phyloP scores from a whole-genome alignment of 1,140 invertebrate species.

The Nylanderia fulva region DNA sequence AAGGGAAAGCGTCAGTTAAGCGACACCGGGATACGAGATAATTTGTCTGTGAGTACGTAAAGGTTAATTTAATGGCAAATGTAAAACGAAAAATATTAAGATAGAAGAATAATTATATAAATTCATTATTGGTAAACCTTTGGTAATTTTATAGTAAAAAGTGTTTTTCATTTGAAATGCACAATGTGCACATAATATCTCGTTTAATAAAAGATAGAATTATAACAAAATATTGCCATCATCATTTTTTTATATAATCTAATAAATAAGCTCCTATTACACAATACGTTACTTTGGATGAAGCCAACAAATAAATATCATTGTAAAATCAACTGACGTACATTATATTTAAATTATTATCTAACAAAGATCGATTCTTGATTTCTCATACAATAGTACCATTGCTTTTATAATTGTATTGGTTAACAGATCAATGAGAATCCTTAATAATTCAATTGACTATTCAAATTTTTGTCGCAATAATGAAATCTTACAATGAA shows the following conservation, averaged over 20 bases:
- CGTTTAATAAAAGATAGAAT: conserved; percentile 9
- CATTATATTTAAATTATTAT: conserved; percentile 40
- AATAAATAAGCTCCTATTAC: conserved; percentile 2
- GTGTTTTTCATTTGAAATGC: neutral
- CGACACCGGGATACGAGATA: neutral
- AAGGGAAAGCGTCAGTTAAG: conserved; percentile 39
- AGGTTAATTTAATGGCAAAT: conserved; percentile 26
- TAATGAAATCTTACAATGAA: conserved; percentile 12
- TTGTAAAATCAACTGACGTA: neutral
- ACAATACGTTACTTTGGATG: neutral
- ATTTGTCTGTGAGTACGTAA: neutral
- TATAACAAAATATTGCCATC: neutral
- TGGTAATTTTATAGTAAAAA: conserved; percentile 5
- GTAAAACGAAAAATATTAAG: conserved; percentile 2
- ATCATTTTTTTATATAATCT: neutral
- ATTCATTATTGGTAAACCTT: neutral
- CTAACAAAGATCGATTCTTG: neutral
- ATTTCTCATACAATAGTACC: neutral
- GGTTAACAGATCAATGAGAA: conserved; percentile 2
- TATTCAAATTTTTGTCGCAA: neutral
- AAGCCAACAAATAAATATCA: neutral
- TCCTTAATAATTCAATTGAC: conserved; percentile 7
- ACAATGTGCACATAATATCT: neutral
- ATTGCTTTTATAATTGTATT: neutral
- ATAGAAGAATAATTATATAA: neutral